These are phyloP conservation scores for Hermetia illucens DNA, from an alignment of 1,140 invertebrate genomes.

Conservation along the genomic window DNA sequence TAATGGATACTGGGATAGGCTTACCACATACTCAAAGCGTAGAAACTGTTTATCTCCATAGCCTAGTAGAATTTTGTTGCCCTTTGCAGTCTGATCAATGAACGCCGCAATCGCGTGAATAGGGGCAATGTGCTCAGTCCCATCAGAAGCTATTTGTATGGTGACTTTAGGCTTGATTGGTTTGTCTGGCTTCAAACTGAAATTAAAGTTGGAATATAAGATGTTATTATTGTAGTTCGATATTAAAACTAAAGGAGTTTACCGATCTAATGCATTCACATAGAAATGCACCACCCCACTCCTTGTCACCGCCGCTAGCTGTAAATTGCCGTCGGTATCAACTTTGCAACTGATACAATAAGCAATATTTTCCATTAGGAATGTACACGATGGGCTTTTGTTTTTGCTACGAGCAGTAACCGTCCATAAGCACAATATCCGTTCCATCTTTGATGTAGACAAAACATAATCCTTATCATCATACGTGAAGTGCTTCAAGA, in stretches of 20 bases:
- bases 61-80: constrained; percentile 33
- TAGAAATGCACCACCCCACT: constrained; percentile 65
- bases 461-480: constrained; percentile 38
- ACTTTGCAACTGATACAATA: constrained; percentile 35
- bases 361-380: constrained; percentile 51
- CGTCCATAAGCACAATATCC: constrained; percentile 27
- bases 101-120: constrained; percentile 39
- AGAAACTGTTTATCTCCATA: constrained; percentile 39
- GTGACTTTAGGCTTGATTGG: constrained; percentile 56
- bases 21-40: constrained; percentile 49
- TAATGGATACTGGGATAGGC: constrained; percentile 11
- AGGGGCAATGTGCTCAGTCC: constrained; percentile 34
- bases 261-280: constrained; percentile 58
- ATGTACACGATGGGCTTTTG: constrained; percentile 34
- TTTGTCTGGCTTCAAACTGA: constrained; percentile 41
- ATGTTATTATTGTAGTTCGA: neutral
- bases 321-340: constrained; percentile 33
- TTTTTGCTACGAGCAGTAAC: constrained; percentile 17
- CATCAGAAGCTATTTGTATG: constrained; percentile 48
- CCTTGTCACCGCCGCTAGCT: constrained; percentile 48
- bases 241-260: constrained; percentile 8
- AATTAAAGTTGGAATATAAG: constrained; percentile 8
- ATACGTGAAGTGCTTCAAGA: constrained; percentile 34
- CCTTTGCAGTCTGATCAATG: constrained; percentile 30
- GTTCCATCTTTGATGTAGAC: constrained; percentile 36